phyloP scores from a whole-genome alignment of 2,113 vertebrate genomes.

The Seriola rivoliana region DNA sequence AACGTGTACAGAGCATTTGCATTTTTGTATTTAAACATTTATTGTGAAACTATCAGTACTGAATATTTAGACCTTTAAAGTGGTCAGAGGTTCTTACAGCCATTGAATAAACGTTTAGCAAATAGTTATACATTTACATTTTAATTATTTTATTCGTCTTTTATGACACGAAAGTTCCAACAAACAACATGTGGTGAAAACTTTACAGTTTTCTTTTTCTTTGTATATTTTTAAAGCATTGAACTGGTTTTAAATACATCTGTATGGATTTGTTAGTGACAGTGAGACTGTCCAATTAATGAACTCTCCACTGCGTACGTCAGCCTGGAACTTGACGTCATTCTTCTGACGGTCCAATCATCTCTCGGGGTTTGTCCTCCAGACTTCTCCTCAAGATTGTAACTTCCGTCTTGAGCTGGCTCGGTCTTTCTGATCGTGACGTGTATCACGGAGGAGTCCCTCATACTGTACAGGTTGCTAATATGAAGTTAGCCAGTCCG shows the following conservation, averaged over 20 bases:
- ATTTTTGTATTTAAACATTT: not conserved
- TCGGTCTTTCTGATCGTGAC: conserved; percentile 37
- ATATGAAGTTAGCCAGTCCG: conserved; percentile 56
- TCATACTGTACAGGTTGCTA: not conserved
- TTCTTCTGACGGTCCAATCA: conserved; percentile 60
- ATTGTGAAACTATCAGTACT: not conserved
- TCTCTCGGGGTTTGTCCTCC: not conserved
- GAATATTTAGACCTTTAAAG: not conserved
- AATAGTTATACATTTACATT: not conserved
- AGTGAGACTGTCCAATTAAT: conserved; percentile 51
- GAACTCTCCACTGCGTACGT: not conserved
- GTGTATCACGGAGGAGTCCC: conserved; percentile 34
- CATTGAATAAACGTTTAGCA: too few relatives aligned
- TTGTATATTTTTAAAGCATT: not conserved
- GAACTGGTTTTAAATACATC: not conserved
- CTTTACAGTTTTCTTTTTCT: not conserved
- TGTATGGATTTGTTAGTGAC: conserved; percentile 14
- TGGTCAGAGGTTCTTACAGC: too few relatives aligned
- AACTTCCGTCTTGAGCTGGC: conserved; percentile 19
- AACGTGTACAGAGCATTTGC: not conserved
- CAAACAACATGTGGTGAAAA: not conserved
- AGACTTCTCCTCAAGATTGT: not conserved
- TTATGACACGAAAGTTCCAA: not conserved
- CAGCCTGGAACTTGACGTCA: not conserved
- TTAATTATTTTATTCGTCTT: not conserved